Evolutionary conservation across 1,140 invertebrate species (phyloP), one percentile per base, ranked within the genome.

Genomic region (Drosophila ananassae): DNA sequence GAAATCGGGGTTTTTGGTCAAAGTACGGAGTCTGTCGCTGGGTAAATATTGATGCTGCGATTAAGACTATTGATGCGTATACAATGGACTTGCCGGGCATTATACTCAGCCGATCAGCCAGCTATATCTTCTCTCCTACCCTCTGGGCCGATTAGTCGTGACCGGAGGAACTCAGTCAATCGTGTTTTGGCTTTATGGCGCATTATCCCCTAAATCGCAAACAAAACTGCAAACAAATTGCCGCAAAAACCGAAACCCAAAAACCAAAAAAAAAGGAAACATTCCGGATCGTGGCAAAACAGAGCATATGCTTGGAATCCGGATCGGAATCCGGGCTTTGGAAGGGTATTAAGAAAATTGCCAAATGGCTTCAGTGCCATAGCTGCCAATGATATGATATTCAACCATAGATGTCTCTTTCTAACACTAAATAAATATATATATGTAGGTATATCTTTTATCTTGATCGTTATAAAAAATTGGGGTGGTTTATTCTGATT

Each of bases 171-270:
- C 58, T 87, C 83, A 87, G 83, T 87, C 83, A 87, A 87, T 89
- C 82, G 83, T 83, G 55, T 75, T 87, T 85, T 87, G 83, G 83
- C 83, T 87, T 87, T 89, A 89, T 89, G 73, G 48, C 83, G 69
- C 79, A 89, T 89, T 89, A 89, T 89, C 83, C 83, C 71, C 83
- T 83, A 89, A 89, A 89, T 89, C 84, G 68, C 79, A 89, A 89
- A 87, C 79, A 89, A 89, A 89, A 89, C 78, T 77, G 79, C 76
- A 89, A 87, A 83, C 83, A 89, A 89, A 83, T 89, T 83, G 75
- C 72, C 69, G 63, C 74, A 54, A 55, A 55, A 28, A 74, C 56
- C 60, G 58, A 62, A 61, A 28, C 32, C 44, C 17, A 24, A 52
- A 8, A 37, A 4, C 10, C 10, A 37, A 17, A 52, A 66, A 32